Evolutionary conservation across 2,888 invertebrate genomes (phyloP), one percentile per base, ranked within the genome.

Genomic region (Euzetes globulus): DNA sequence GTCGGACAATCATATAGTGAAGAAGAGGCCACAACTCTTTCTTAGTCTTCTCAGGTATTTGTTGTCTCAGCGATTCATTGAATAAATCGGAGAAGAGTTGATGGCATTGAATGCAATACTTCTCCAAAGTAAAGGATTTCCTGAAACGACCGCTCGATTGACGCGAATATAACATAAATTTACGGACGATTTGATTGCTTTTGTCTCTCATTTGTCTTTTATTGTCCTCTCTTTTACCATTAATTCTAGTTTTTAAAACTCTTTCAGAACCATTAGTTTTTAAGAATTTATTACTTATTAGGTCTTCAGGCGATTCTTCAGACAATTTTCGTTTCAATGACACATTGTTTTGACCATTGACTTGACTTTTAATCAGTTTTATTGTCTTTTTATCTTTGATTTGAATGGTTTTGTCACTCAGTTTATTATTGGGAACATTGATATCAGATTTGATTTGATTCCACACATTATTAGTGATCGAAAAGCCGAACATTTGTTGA

Each of bases 141-240:
- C 17, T 45, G 33, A 68, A 68, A 19, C n/a, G 68, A 22, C 68
- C 68, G 22, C 22, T 22, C n/a, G 68, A n/a, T 45, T 45, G 41
- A 6, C 45, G 68, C 45, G 68, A 68, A 68, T 68, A 68, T 41
- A 68, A 41, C 68, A 68, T 68, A 22, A 22, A 45, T 68, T 68
- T 68, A 11, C 68, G 68, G 4, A 33, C 25, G 22, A 68, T 68
- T 68, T 15, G 9, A 22, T 1, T 9, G 7, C 19, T 68, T 25
- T 68, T 68, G 58, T 19, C 58, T 11, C 58, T 6, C 6, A 13
- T 52, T 52, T 52, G 11, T 19, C 65, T 9, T 29, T 63, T 19
- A 25, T 22, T 55, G 19, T 55, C 55, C 5, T 29, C 29, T 9
- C 9, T 25, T 3, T 25, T 55, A 3, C 11, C 11, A 19, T 55